Evolutionary conservation across 2,888 invertebrate genomes (phyloP).

Genomic region (Sarcophaga carnaria): DNA sequence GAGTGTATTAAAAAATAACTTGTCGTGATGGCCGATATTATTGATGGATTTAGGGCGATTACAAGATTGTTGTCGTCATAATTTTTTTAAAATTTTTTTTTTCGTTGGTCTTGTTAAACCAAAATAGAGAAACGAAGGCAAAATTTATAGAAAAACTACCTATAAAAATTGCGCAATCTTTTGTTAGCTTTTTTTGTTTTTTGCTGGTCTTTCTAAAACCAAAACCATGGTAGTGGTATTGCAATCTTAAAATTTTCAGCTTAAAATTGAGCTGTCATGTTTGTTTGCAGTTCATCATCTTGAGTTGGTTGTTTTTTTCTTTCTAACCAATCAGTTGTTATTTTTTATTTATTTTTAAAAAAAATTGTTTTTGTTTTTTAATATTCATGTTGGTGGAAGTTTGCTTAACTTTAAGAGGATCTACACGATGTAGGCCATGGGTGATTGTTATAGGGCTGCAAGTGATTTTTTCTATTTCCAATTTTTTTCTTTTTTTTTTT

Average conservation of each 20-base stretch:
- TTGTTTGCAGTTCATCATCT: constrained; percentile 80
- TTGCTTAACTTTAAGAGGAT: constrained; percentile 64
- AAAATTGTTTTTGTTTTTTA: constrained; percentile 4
- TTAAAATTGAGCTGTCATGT: constrained; percentile 80
- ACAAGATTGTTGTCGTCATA: constrained; percentile 79
- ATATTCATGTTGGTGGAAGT: constrained; percentile 63
- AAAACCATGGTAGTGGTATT: constrained; percentile 37
- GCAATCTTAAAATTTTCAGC: constrained; percentile 65
- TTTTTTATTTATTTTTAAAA: constrained; percentile 23
- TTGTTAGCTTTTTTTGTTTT: constrained; percentile 21
- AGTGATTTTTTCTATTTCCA: constrained; percentile 74
- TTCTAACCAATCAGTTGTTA: background rate
- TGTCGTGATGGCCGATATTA: constrained; percentile 80
- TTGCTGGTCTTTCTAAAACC: constrained; percentile 34
- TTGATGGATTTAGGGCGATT: constrained; percentile 81
- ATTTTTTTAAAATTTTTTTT: constrained; percentile 29
- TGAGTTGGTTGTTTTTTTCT: constrained; percentile 70
- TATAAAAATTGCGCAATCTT: constrained; percentile 68
- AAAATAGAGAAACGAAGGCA: constrained; percentile 17
- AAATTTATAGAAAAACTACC: constrained; percentile 6
- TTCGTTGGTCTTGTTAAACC: constrained; percentile 28
- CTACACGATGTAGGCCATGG: constrained; percentile 71
- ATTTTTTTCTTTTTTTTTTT: constrained; percentile 9
- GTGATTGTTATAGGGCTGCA: constrained; percentile 73
- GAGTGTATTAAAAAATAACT: constrained; percentile 64